These are phyloP conservation scores for Phalacrocorax aristotelis DNA, from an alignment of 2,113 vertebrate species.

Conservation along the genomic window DNA sequence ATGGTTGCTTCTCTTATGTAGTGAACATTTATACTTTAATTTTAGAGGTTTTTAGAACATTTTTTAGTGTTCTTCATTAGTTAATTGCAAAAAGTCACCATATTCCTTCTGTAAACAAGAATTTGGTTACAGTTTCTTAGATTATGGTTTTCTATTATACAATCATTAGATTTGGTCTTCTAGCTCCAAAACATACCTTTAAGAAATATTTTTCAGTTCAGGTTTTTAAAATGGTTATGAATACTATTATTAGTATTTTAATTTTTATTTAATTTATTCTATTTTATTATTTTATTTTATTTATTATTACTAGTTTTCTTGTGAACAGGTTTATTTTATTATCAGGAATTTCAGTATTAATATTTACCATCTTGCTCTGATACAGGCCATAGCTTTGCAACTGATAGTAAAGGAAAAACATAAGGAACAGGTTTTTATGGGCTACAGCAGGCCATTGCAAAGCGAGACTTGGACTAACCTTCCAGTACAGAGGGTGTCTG, in stretches of 20 bases:
- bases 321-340: background rate
- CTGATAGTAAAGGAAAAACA: background rate
- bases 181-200: background rate
- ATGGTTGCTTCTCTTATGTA: background rate
- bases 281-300: background rate
- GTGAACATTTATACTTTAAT: background rate
- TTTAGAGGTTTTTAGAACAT: background rate
- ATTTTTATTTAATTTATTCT: too few relatives aligned
- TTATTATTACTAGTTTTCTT: background rate
- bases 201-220: background rate
- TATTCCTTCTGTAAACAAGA: background rate
- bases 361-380: background rate
- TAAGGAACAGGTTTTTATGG: background rate
- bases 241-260: background rate
- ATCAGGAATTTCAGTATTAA: too few relatives aligned
- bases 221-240: fast-evolving
- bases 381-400: fast-evolving
- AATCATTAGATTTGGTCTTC: background rate
- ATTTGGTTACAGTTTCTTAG: background rate
- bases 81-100: background rate
- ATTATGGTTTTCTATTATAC: background rate
- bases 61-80: background rate
- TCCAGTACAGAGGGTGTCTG: background rate
- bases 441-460: background rate
- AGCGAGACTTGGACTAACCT: background rate